Base-by-base conservation (phyloP, 2,888 invertebrate species). In the Mesoligia furuncula region DNA sequence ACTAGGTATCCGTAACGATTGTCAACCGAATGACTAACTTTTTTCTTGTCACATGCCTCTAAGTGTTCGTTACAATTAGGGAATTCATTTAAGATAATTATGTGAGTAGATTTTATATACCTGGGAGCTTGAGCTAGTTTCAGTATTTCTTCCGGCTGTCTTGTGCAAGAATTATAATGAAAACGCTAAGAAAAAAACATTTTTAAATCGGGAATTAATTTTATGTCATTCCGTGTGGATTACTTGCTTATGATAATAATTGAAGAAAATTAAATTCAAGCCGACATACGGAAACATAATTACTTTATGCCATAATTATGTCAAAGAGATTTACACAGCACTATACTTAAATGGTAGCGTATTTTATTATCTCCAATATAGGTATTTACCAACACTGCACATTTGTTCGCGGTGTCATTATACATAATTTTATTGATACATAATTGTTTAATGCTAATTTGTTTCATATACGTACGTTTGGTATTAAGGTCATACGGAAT, bases 251-350 rank as follows among this genome's bases (percentile, higher is more conserved):
- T 15, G 2, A 17, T 42, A 17, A 64, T 57, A 24, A 54, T 64
- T 31, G 66, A 66, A 59, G 17, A 57, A 66, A 59, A 66, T 48
- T 42, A 59, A 68, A 61, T 36, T 24, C 51, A 62, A 45, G 31
- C 51, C 6, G 31, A n/a, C 68, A 27, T 13, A 54, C 31, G 8
- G 36, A 77, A 2, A 67, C 27, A 24, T 66, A 39, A 59, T 79
- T 69, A 51, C 31, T 67, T 42, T 42, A 62, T n/a, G 15, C 20
- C n/a, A 31, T 68, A 66, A 67, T 51, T 51, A 78, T 79, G 15
- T 31, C 42, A 62, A 66, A 77, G 31, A 64, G 51, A 79, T 77
- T 77, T 62, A 31, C 51, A 20, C 27, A n/a, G 31, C 42, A 24
- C 24, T 39, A 24, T 45, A 77, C 51, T 6, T 51, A 79, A 79